Percentiles rank a stretch among this genome's conserved stretches.
These are phyloP conservation scores for Alaudala cheleensis DNA, from an alignment of 2,113 vertebrate genomes.

Conservation along the genomic window DNA sequence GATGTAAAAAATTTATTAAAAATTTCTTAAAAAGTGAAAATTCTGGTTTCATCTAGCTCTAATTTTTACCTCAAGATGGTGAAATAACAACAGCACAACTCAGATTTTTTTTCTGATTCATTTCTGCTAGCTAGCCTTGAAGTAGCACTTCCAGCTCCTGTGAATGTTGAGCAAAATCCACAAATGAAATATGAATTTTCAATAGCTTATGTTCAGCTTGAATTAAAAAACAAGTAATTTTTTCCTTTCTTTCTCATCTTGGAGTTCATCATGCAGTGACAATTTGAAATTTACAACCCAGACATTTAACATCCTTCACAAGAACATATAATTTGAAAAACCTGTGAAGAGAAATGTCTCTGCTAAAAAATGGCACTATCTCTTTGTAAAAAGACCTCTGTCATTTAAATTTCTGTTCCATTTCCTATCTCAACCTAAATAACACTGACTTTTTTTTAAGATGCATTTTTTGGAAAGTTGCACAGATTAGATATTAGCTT, in stretches of 20 bases:
- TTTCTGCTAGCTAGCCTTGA: not conserved
- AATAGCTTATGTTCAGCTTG: constrained; percentile 49
- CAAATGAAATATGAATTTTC: constrained; percentile 59
- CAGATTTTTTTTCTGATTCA: not conserved
- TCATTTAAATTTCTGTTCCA: constrained; percentile 71
- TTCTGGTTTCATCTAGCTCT: not conserved
- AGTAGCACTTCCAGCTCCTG: not conserved
- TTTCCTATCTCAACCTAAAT: constrained; percentile 62
- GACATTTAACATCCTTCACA: constrained; percentile 71
- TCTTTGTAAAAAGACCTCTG: constrained; percentile 65
- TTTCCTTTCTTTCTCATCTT: constrained; percentile 39
- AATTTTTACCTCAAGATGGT: constrained; percentile 2
- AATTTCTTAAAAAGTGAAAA: not conserved
- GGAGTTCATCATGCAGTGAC: constrained; percentile 67
- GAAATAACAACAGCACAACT: not conserved
- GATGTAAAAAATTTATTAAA: not conserved
- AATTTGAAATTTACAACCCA: constrained; percentile 69
- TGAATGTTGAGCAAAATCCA: constrained; percentile 50
- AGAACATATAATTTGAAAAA: constrained; percentile 78
- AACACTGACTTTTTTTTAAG: constrained; percentile 69
- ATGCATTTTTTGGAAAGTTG: constrained; percentile 62
- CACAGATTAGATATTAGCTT: constrained; percentile 32
- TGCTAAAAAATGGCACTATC: constrained; percentile 56
- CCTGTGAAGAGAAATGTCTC: constrained; percentile 71
- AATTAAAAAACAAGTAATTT: constrained; percentile 55